These are phyloP conservation scores for Crotalus viridis DNA, from an alignment of 2,113 vertebrate genomes.

Conservation along the genomic window DNA sequence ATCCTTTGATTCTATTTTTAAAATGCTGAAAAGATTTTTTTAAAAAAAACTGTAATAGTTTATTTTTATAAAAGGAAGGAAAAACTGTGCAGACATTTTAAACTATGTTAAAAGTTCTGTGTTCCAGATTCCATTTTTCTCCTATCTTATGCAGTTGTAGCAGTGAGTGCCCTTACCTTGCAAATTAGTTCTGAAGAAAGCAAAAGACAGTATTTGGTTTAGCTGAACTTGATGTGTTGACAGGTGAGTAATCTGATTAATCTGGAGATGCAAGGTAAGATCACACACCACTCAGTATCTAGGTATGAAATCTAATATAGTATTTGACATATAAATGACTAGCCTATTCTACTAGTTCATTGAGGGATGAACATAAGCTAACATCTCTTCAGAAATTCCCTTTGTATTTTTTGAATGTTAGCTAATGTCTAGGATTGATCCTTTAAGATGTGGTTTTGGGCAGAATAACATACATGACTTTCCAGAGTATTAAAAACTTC, in stretches of 20 bases:
- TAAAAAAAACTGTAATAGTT: neutral
- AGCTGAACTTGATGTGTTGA: neutral
- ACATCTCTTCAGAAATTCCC: neutral
- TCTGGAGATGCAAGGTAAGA: neutral
- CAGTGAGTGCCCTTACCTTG: neutral
- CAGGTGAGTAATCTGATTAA: neutral
- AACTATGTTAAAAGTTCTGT: neutral
- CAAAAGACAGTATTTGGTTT: neutral
- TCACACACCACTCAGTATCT: neutral
- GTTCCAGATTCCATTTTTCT: neutral
- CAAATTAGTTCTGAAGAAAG: neutral
- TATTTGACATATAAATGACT: neutral
- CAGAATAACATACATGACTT: neutral
- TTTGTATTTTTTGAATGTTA: neutral
- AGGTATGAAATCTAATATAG: neutral
- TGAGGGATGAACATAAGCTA: neutral
- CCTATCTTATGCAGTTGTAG: neutral
- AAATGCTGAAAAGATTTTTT: constrained; percentile 1
- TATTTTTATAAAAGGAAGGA: neutral
- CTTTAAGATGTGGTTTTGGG: neutral
- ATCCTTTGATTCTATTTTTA: constrained; percentile 22
- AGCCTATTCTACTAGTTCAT: neutral
- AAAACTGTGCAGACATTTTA: neutral
- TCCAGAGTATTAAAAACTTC: neutral
- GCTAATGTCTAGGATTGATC: neutral